Evolutionary conservation across 30 jellyfish, hydroid and myxozoan genomes (phyloP), one percentile per base, ranked within the genome.

Genomic region (Chrysaora quinquecirrha): DNA sequence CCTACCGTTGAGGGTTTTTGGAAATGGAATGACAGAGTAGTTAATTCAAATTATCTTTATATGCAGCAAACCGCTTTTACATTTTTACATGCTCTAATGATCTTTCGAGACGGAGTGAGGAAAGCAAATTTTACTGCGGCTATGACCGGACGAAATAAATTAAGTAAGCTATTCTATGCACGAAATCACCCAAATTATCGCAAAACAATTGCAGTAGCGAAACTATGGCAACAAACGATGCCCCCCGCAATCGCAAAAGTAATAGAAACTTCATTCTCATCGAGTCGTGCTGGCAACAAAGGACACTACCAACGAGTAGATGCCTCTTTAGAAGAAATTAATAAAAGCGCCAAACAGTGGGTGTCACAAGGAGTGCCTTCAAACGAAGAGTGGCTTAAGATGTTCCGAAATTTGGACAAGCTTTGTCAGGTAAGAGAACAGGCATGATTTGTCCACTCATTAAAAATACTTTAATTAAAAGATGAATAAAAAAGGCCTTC

Each of bases 251-350:
- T n/a, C n/a, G n/a, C n/a, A n/a, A n/a, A n/a, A n/a, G n/a, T n/a
- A n/a, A n/a, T n/a, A n/a, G n/a, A n/a, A n/a, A n/a, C n/a, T n/a
- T n/a, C n/a, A n/a, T n/a, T n/a, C n/a, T n/a, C n/a, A n/a, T n/a
- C n/a, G n/a, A n/a, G n/a, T n/a, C n/a, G n/a, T n/a, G n/a, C n/a
- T n/a, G n/a, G n/a, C n/a, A n/a, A n/a, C n/a, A n/a, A 65, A 11
- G 78, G 78, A 6, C 78, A 28, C 22, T 28, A 28, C n/a, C 78
- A 65, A 65, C 62, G 78, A 20, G 78, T 58, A 6, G 78, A 11
- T 25, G 78, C 78, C 3, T 25, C 23, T 11, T 30, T 65, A 11
- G 78, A 65, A 32, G 64, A 65, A 65, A 28, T 20, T 6, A 65
- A 65, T 21, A 65, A 65, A 65, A 21, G 10, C 16, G 78, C n/a